Percentiles rank a stretch among this genome's conserved stretches.
Conservation (phyloP, 2,113 vertebrate genomes). For the Lethenteron camtschaticum region DNA sequence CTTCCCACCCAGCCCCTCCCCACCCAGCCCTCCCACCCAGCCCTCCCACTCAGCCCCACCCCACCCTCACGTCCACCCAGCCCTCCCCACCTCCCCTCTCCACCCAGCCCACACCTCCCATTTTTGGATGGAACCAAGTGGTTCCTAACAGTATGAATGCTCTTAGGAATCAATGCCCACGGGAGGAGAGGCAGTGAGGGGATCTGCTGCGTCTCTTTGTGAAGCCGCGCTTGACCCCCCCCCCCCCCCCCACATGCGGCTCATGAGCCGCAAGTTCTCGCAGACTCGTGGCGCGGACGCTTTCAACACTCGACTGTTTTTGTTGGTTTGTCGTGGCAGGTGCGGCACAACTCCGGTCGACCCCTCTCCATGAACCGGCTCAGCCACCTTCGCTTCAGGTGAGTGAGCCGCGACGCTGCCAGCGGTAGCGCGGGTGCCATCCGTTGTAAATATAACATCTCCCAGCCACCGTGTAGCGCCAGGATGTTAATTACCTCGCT, state of each 20-base stretch:
- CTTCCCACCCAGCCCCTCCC: too few species aligned
- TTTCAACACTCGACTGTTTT: background rate
- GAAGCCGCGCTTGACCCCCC: background rate
- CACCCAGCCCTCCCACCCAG: too few species aligned
- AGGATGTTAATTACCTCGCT: too few species aligned
- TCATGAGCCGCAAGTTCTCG: background rate
- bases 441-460: too few species aligned
- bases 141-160: too few species aligned
- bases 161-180: background rate
- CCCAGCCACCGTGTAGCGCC: too few species aligned
- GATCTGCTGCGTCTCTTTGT: background rate
- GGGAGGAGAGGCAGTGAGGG: background rate
- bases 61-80: too few species aligned
- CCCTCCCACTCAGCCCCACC: too few species aligned
- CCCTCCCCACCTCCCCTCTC: too few species aligned
- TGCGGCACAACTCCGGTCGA: constrained; percentile 54
- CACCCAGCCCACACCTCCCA: too few species aligned
- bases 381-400: constrained; percentile 27
- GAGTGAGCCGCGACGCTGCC: background rate
- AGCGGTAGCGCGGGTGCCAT: too few species aligned
- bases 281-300: background rate
- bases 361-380: constrained; percentile 56
- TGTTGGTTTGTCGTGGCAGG: constrained; percentile 19
- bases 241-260: background rate
- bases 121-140: too few species aligned